A percentile compares a stretch with the other conserved stretches of the same genome.
These are phyloP conservation scores for Bhutanitis thaidina DNA, from an alignment of 2,888 invertebrate genomes.

Conservation along the genomic window DNA sequence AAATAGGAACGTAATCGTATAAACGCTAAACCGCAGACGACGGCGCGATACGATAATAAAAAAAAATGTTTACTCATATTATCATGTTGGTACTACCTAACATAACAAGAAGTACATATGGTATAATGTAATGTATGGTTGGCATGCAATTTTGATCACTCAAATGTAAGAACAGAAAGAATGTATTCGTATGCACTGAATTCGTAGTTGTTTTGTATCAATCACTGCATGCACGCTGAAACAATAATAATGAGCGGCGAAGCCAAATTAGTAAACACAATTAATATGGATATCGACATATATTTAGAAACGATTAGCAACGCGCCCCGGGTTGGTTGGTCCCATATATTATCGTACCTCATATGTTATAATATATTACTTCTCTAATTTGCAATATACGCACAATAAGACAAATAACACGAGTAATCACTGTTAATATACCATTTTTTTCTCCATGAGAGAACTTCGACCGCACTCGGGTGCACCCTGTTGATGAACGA, in stretches of 20 bases:
- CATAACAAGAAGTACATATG: background rate
- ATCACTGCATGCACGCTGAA: constrained; percentile 31
- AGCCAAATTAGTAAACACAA: constrained; percentile 33
- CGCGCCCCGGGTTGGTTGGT: constrained; percentile 18
- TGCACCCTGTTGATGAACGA: no score
- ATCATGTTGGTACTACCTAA: background rate
- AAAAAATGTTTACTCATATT: constrained; percentile 3
- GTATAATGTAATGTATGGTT: background rate
- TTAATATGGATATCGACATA: constrained; percentile 30
- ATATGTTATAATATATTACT: no score
- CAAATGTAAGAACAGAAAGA: constrained; percentile 25
- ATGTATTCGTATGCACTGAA: constrained; percentile 27
- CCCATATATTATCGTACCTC: constrained; percentile 9
- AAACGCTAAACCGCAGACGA: constrained; percentile 26
- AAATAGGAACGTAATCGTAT: constrained; percentile 17
- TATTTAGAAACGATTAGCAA: constrained; percentile 28
- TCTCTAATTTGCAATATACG: no score
- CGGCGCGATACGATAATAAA: constrained; percentile 13
- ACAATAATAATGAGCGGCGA: constrained; percentile 32
- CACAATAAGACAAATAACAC: no score
- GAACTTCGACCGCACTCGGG: no score
- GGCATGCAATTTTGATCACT: constrained; percentile 26
- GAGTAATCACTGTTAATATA: no score
- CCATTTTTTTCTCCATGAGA: no score
- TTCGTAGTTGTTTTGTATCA: constrained; percentile 23